phyloP scores from a whole-genome alignment of 1,140 invertebrate genomes.

The Aphaenogaster ashmeadi region DNA sequence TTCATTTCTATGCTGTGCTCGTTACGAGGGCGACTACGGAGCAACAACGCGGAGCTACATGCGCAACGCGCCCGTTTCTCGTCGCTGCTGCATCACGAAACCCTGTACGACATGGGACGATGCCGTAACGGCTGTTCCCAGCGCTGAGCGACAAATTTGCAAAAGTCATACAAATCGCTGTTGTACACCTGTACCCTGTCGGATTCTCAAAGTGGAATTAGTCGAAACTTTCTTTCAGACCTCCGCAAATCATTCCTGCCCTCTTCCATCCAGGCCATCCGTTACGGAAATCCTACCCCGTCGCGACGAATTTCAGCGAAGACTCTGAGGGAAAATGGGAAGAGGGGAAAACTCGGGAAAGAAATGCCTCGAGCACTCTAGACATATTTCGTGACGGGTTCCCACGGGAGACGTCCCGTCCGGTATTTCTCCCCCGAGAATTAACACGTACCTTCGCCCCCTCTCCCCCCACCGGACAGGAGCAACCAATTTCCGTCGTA shows the following conservation, averaged over 20 bases:
- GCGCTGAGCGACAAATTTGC: conserved; percentile 20
- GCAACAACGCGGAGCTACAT: not conserved
- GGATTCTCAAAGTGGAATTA: conserved; percentile 41
- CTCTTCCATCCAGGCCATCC: not conserved
- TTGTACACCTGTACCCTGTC: conserved; percentile 19
- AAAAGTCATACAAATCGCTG: conserved; percentile 39
- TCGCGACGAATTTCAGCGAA: conserved; percentile 24
- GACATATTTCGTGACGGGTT: conserved; percentile 37
- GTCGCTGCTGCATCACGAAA: not conserved
- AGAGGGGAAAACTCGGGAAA: not conserved
- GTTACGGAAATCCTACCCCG: conserved; percentile 17
- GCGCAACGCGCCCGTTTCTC: not conserved
- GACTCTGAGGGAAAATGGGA: not conserved
- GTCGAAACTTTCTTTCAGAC: conserved; percentile 38
- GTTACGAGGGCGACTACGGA: conserved; percentile 1
- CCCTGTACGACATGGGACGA: conserved; percentile 24
- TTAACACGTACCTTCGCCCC: conserved; percentile 32
- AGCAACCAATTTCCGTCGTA: conserved; percentile 52
- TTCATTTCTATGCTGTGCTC: conserved; percentile 34
- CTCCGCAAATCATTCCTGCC: conserved; percentile 32
- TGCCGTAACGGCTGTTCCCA: not conserved
- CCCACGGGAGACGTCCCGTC: not conserved
- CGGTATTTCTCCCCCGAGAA: conserved; percentile 33
- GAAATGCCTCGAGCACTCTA: not conserved
- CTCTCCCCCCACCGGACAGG: too few relatives aligned